phyloP scores from a whole-genome alignment of 2,888 invertebrate genomes.

The Acleris emargana region DNA sequence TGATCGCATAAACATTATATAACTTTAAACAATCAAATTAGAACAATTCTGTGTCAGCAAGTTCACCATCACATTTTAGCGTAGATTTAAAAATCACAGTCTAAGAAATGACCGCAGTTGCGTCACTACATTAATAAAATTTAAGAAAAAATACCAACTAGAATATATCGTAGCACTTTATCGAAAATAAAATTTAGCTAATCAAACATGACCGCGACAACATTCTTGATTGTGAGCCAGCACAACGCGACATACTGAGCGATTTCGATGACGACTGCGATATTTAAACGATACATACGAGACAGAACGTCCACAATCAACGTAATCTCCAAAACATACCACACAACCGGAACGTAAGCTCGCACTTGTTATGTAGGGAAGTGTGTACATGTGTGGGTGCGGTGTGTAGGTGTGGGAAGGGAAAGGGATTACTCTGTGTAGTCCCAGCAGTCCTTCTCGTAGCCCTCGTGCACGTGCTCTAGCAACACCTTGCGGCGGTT shows the following conservation, averaged over 20 bases:
- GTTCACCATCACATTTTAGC: not conserved
- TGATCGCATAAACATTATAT: not conserved
- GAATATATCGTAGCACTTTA: no score
- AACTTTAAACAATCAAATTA: not conserved
- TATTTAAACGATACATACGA: not conserved
- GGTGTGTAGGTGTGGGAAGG: conserved; percentile 40
- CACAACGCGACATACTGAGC: not conserved
- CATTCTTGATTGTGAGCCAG: not conserved
- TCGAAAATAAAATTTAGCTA: no score
- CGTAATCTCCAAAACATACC: not conserved
- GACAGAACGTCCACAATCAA: not conserved
- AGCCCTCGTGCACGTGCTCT: conserved; percentile 99
- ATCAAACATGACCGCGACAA: not conserved
- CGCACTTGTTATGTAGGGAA: conserved; percentile 14
- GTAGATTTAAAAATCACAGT: conserved; percentile 1
- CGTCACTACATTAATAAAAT: no score
- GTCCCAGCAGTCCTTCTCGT: conserved; percentile 99
- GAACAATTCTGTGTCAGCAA: not conserved
- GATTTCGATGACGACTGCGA: not conserved
- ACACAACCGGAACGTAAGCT: not conserved
- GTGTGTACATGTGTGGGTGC: conserved; percentile 45
- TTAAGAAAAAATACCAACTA: no score
- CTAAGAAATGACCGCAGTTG: not conserved
- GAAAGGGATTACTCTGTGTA: conserved; percentile 90
- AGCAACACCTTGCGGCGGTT: conserved; percentile 97